Conservation (phyloP, 2,113 vertebrate genomes). For the Chelonoidis abingdonii region DNA sequence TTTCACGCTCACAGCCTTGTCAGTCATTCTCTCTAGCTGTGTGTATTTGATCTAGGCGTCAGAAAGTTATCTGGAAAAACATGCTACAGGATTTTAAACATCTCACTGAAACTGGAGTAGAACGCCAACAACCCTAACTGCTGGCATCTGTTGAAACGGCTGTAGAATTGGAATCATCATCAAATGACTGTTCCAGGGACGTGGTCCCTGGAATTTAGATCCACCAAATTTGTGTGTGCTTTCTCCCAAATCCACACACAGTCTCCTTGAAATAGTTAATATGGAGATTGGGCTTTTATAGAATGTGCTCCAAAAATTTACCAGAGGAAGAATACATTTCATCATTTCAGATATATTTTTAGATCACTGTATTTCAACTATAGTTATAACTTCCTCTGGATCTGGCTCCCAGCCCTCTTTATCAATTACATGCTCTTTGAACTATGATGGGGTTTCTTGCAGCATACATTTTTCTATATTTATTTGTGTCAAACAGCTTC, state of each 20-base stretch:
- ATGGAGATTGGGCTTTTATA: slow-evolving; percentile 19
- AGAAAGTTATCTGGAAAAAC: slow-evolving; percentile 15
- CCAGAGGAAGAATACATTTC: slow-evolving; percentile 38
- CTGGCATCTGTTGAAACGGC: slow-evolving; percentile 48
- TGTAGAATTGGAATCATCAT: slow-evolving; percentile 13
- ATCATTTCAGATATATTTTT: slow-evolving; percentile 65
- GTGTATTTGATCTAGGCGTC: slow-evolving; percentile 20
- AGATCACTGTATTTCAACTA: slow-evolving; percentile 50
- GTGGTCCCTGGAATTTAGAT: slow-evolving; percentile 35
- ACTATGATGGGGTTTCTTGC: not conserved
- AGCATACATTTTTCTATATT: not conserved
- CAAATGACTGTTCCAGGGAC: slow-evolving; percentile 50
- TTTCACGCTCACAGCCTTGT: not conserved
- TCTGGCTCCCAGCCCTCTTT: slow-evolving; percentile 42
- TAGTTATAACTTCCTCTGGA: slow-evolving; percentile 44
- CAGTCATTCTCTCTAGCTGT: slow-evolving; percentile 1
- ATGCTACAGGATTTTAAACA: not conserved
- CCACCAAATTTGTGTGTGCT: slow-evolving; percentile 4
- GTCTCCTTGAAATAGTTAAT: slow-evolving; percentile 12
- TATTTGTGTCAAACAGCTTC: not conserved
- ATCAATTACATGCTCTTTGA: slow-evolving; percentile 57
- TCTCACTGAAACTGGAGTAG: slow-evolving; percentile 47
- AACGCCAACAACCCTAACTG: not conserved
- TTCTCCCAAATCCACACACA: slow-evolving; percentile 31
- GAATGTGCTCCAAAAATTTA: slow-evolving; percentile 43